phyloP scores from a whole-genome alignment of 2,888 invertebrate species.

The Ganaspis brasiliensis region DNA sequence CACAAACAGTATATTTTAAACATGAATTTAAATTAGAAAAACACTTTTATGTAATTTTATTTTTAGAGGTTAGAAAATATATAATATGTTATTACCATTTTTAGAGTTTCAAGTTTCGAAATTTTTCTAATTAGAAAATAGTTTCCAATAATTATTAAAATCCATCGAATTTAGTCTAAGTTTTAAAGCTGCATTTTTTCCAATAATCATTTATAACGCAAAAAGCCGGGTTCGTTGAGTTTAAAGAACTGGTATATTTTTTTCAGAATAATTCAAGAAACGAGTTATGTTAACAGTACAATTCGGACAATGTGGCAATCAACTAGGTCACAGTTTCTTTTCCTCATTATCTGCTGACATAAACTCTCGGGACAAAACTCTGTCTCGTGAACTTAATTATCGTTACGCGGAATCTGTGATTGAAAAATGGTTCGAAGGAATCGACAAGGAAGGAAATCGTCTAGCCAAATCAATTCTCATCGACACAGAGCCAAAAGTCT shows the following conservation, averaged over 20 bases:
- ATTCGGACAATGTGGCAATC: constrained; percentile 83
- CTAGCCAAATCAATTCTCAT: constrained; percentile 81
- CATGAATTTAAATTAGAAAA: too few species aligned
- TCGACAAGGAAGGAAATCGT: constrained; percentile 72
- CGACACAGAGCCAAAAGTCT: constrained; percentile 82
- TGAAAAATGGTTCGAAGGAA: constrained; percentile 80
- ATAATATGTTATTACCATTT: too few species aligned
- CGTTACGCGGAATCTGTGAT: constrained; percentile 75
- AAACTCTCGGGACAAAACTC: constrained; percentile 66
- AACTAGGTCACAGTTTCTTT: constrained; percentile 81
- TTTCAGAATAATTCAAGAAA: constrained; percentile 9
- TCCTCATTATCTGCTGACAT: constrained; percentile 79
- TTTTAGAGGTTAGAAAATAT: too few species aligned
- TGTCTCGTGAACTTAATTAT: constrained; percentile 70
- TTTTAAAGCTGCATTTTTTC: too few species aligned
- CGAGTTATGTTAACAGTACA: constrained; percentile 80
- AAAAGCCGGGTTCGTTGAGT: too few species aligned
- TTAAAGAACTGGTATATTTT: not conserved
- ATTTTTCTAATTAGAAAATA: too few species aligned
- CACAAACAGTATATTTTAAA: too few species aligned
- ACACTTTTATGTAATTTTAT: too few species aligned
- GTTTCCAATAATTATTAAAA: too few species aligned
- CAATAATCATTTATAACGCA: too few species aligned
- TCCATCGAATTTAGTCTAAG: too few species aligned
- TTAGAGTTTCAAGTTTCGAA: too few species aligned